These are phyloP conservation scores for Pomacea maculata DNA, from an alignment of 1,140 invertebrate species.

Conservation along the genomic window DNA sequence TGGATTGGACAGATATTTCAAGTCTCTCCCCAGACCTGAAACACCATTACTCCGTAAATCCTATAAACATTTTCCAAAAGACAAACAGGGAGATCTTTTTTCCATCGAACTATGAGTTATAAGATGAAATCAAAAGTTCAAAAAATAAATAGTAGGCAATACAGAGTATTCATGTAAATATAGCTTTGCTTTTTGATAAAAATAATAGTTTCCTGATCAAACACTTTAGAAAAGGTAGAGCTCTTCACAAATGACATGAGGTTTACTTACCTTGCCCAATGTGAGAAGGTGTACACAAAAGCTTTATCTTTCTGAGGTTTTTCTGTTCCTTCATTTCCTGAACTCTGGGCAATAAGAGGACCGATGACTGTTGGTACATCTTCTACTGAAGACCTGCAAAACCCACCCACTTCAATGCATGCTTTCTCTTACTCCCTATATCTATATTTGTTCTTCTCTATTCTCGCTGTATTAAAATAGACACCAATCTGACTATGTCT, in stretches of 20 bases:
- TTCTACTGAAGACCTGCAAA: slow-evolving; percentile 40
- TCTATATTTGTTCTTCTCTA: too few species aligned
- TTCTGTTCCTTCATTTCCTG: slow-evolving; percentile 6
- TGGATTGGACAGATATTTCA: slow-evolving; percentile 64
- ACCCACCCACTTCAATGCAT: background rate
- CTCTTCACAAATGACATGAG: too few species aligned
- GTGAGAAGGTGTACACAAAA: slow-evolving; percentile 53
- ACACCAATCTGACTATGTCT: too few species aligned
- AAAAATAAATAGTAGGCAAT: too few species aligned
- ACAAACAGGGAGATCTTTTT: too few species aligned
- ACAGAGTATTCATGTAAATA: too few species aligned
- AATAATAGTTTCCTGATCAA: too few species aligned
- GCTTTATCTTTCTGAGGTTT: slow-evolving; percentile 28
- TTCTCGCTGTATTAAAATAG: too few species aligned
- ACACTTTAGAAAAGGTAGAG: too few species aligned
- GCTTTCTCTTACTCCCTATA: background rate
- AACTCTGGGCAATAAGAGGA: slow-evolving; percentile 34
- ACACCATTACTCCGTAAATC: background rate
- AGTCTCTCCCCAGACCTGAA: slow-evolving; percentile 64
- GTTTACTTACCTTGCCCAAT: slow-evolving; percentile 35
- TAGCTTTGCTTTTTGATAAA: too few species aligned
- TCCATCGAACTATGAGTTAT: too few species aligned
- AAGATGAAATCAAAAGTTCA: too few species aligned
- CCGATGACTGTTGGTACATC: slow-evolving; percentile 38
- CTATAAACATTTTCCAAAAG: background rate